Evolutionary conservation across 2,797 vertebrate species (phyloP), one percentile per base, ranked within the genome.

Genomic region (Hydrophis major): DNA sequence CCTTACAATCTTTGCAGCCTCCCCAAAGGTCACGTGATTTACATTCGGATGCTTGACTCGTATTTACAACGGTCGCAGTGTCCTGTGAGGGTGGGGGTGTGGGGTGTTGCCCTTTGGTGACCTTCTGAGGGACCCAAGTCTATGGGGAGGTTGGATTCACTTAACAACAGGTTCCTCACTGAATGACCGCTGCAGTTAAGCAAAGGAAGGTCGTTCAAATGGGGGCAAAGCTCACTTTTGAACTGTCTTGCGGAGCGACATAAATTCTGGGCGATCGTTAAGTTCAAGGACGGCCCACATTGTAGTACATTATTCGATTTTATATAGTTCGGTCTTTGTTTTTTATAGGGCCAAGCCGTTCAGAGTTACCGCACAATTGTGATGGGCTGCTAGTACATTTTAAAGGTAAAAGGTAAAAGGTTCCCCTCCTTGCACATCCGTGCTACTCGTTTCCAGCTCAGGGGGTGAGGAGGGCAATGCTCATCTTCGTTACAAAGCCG

Each of bases 181-280:
- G n/a, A 69, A 7, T 2, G 14, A 69, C 28, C 14, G 1, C 14
- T 0, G 13, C 0, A 0, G 12, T 16, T 69, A 6, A 1, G n/a
- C n/a, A 69, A 12, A 69, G 66, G n/a, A 3, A 69, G 66, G 6
- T 18, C 6, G 13, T 1, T 50, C 14, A 69, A 69, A 32, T 16
- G 66, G 66, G 66, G 14, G 42, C 13, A 18, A 32, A 69, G 2
- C 14, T 13, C 66, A 16, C 66, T 32, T 18, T 6, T 5, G 5
- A 18, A 32, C 2, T 0, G 0, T 16, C 14, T 69, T 2, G 14
- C 14, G 2, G 6, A 69, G 14, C 5, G 6, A 32, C n/a, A 69
- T 16, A 32, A 32, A 69, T 69, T 6, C 28, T 66, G 60, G 25
- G 25, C 1, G 0, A 5, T 69, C 12, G 4, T n/a, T n/a, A 14